Conservation (phyloP, 2,113 vertebrate genomes). For the Stegostoma tigrinum region DNA sequence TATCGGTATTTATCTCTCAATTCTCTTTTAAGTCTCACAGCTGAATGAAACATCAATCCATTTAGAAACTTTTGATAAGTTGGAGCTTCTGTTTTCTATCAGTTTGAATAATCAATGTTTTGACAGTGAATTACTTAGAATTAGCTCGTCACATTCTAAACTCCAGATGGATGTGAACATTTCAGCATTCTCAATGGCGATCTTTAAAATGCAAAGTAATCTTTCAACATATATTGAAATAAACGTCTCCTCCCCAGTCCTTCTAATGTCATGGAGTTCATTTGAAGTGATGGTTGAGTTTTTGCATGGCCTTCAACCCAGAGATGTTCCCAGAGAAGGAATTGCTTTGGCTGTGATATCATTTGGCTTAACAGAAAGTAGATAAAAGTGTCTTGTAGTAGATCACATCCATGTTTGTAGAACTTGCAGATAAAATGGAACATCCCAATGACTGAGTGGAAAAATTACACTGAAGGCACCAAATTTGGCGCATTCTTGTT, state of each 20-base stretch:
- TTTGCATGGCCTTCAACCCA: neutral
- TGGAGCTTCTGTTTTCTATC: constrained; percentile 60
- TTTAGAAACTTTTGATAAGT: constrained; percentile 39
- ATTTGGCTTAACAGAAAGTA: constrained; percentile 55
- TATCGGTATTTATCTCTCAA: neutral
- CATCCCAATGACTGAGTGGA: constrained; percentile 40
- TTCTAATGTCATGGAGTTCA: neutral
- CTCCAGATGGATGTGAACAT: constrained; percentile 56
- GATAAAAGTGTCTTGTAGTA: constrained; percentile 54
- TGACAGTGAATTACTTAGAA: constrained; percentile 55
- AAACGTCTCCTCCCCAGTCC: constrained; percentile 48
- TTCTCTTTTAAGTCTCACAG: neutral
- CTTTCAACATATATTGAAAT: constrained; percentile 45
- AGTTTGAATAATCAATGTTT: constrained; percentile 47
- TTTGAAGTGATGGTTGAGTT: neutral
- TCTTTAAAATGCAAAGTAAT: constrained; percentile 47
- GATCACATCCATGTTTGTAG: constrained; percentile 61
- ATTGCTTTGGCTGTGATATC: constrained; percentile 47
- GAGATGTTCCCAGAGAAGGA: neutral
- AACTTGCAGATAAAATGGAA: constrained; percentile 43
- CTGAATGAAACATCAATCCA: neutral
- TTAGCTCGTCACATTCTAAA: constrained; percentile 50
- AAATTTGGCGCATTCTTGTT: constrained; percentile 58
- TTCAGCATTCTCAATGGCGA: constrained; percentile 46
- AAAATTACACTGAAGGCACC: constrained; percentile 38